Evolutionary conservation across 2,888 invertebrate genomes (phyloP), one percentile per base, ranked within the genome.

Genomic region (Himalopsyche tibetana): DNA sequence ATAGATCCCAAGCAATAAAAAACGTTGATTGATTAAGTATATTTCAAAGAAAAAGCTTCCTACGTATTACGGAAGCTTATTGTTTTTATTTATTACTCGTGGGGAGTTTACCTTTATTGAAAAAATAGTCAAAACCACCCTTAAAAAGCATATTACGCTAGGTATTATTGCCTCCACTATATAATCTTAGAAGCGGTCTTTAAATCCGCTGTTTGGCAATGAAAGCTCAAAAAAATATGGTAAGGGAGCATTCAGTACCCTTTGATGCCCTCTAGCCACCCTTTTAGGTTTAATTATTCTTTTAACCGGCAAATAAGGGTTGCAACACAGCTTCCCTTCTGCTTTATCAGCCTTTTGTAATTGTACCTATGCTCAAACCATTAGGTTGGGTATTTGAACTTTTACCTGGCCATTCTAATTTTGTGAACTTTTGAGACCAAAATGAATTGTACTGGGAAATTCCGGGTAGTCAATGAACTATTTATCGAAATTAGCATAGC

Each of bases 261-360:
- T 74, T 74, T 36, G 15, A 36, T 36, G 4, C n/a, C 63, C 28
- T 36, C 74, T 36, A 38, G 36, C 38, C 74, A 36, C 74, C 74
- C 36, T 36, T 5, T 36, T 74, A 15, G 74, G 38, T 36, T 74
- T 74, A 74, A 74, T 74, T 74, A 38, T 74, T 74, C 74, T 74
- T 74, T 74, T 74, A 74, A 74, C 74, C 74, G 38, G 19, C 69
- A 74, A 74, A 74, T 74, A 74, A 74, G 74, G 74, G 74, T 74
- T 74, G 74, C 74, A 74, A 36, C 74, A 38, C 51, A 51, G 51
- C 51, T 51, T 74, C 38, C 74, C 63, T 63, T 63, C 63, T 63
- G 63, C 63, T 63, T 63, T 63, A 63, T 63, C 63, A 63, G 19
- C 63, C 63, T 36, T 74, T 74, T 74, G 74, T 74, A 74, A 74